Evolutionary conservation across 2,888 invertebrate genomes (phyloP), one percentile per base, ranked within the genome.

Genomic region (Sminthurinus aureus): DNA sequence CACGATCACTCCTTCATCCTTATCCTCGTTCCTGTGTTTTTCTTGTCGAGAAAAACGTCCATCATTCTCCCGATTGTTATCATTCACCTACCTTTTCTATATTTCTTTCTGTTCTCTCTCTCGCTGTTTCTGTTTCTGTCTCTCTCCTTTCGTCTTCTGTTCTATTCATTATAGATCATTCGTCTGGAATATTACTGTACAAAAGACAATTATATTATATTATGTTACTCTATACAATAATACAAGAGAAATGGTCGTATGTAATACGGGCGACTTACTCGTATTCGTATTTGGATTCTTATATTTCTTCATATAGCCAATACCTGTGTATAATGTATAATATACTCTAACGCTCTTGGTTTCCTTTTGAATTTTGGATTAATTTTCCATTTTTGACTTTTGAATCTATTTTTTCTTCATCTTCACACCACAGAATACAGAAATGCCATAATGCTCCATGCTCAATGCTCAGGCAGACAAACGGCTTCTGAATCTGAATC

Each of bases 41-140:
- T 64, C 81, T 83, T 85, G 80, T 83, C 81, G 51, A 84, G 85
- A 81, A 83, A 83, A 85, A 81, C 78, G 81, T 84, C 83, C 81
- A 78, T 83, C 84, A 84, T 84, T 64, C 80, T 79, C 15, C 71
- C 75, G 84, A 83, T 84, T 84, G 83, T 84, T 84, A 84, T 84
- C 84, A 84, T 84, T 83, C 79, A 82, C 80, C 77, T 75, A 76
- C 58, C 83, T 84, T 84, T 84, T 76, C 38, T 38, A 38, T 6
- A 38, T 38, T 38, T 38, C 38, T 1, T 6, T 38, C 79, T n/a
- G n/a, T n/a, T n/a, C n/a, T n/a, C n/a, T n/a, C n/a, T n/a, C n/a
- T n/a, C n/a, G n/a, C n/a, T n/a, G n/a, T n/a, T n/a, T 79, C 66
- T 24, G 64, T 79, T 52, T 64, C 73, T 83, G 38, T 6, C 38